These are phyloP conservation scores for Caenorhabditis sp. DNA, from an alignment of 2,888 invertebrate genomes.

Conservation along the genomic window DNA sequence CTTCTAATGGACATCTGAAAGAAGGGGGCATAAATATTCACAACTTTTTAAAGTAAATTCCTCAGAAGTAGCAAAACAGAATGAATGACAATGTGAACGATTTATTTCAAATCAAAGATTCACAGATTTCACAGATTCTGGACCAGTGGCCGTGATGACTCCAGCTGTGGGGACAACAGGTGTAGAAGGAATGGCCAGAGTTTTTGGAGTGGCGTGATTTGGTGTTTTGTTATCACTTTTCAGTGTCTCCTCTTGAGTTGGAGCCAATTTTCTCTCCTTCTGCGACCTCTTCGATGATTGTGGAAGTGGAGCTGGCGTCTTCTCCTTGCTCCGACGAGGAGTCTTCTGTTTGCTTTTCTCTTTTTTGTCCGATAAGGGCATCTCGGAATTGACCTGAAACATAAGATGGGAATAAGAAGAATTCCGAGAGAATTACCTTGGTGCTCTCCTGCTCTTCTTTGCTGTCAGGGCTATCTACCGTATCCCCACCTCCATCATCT, in stretches of 20 bases:
- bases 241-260: slow-evolving; percentile 21
- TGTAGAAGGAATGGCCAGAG: neutral
- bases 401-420: neutral
- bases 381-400: slow-evolving; percentile 53
- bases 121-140: slow-evolving; percentile 13
- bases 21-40: no score
- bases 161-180: neutral
- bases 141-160: neutral
- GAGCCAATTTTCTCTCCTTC: slow-evolving; percentile 28
- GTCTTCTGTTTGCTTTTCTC: slow-evolving; percentile 16
- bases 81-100: neutral
- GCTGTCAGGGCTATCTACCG: slow-evolving; percentile 36
- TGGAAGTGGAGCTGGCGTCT: slow-evolving; percentile 6
- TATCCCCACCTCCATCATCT: slow-evolving; percentile 49
- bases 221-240: slow-evolving; percentile 8
- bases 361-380: slow-evolving; percentile 36
- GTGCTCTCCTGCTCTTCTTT: slow-evolving; percentile 33
- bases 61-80: no score
- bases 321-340: slow-evolving; percentile 12
- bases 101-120: slow-evolving; percentile 2
- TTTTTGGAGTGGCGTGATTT: slow-evolving; percentile 8
- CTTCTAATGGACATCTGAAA: no score
- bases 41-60: no score
- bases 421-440: neutral
- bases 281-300: slow-evolving; percentile 21